A percentile compares a stretch with the other conserved stretches of the same genome.
phyloP scores from a whole-genome alignment of 2,888 invertebrate genomes.

The Mycalesis mineus region DNA sequence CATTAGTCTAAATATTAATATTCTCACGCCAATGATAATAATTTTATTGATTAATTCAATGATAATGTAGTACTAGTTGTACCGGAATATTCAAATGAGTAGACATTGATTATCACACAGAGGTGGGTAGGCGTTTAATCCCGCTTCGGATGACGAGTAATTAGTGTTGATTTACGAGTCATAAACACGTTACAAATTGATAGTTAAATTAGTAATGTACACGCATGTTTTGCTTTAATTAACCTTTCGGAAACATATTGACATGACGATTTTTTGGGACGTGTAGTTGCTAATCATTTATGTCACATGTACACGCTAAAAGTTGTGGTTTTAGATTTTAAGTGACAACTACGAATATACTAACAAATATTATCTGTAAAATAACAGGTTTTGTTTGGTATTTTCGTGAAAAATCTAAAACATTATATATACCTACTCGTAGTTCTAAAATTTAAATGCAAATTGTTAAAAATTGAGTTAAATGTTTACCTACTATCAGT shows the following conservation, averaged over 20 bases:
- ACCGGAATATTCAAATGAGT: constrained; percentile 28
- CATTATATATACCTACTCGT: no score
- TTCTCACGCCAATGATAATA: constrained; percentile 27
- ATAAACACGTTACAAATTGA: constrained; percentile 26
- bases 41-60: constrained; percentile 24
- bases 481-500: background rate
- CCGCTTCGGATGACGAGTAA: constrained; percentile 24
- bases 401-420: no score
- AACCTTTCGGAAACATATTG: constrained; percentile 4
- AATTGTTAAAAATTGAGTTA: no score
- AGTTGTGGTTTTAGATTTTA: no score
- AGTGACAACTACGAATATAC: no score
- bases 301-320: no score
- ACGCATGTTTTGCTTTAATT: constrained; percentile 26
- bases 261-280: background rate
- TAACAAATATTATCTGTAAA: no score
- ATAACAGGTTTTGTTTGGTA: no score
- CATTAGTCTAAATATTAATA: constrained; percentile 26
- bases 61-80: constrained; percentile 25
- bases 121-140: constrained; percentile 29
- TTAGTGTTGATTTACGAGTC: constrained; percentile 25
- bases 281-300: background rate
- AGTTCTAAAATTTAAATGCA: no score
- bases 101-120: constrained; percentile 26
- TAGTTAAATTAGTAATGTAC: constrained; percentile 23